Evolutionary conservation across 2,797 vertebrate species (phyloP).

Genomic region (Graptemys geographica): DNA sequence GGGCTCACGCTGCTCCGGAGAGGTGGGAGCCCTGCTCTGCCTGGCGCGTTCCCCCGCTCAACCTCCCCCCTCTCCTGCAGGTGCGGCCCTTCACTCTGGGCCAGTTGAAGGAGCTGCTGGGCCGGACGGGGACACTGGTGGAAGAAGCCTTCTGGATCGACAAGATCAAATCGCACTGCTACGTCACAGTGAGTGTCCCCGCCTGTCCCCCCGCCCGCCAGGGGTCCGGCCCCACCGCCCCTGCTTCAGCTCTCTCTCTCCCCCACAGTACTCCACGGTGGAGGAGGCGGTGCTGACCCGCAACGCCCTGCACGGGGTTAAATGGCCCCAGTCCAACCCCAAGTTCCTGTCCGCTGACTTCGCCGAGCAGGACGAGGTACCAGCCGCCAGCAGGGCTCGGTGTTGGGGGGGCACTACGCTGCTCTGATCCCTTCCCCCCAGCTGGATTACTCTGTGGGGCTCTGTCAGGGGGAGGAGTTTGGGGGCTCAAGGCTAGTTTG

Average conservation of each 20-base stretch:
- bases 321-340: constrained; percentile 94
- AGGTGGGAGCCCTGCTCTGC: too few relatives aligned
- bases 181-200: constrained; percentile 86
- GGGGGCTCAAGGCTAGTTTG: background rate
- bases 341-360: constrained; percentile 93
- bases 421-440: too few relatives aligned
- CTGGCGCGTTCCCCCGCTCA: background rate
- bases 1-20: background rate
- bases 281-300: constrained; percentile 91
- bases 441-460: too few relatives aligned
- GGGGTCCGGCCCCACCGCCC: background rate
- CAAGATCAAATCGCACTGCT: constrained; percentile 97
- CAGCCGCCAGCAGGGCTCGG: background rate
- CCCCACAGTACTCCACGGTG: constrained; percentile 85
- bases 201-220: background rate
- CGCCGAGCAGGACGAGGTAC: constrained; percentile 91
- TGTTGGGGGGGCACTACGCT: too few relatives aligned
- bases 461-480: background rate
- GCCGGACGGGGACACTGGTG: constrained; percentile 87
- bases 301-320: constrained; percentile 90
- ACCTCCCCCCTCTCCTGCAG: constrained; percentile 62
- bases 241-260: background rate
- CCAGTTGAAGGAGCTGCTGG: constrained; percentile 92
- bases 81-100: constrained; percentile 93
- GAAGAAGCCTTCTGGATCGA: constrained; percentile 96